phyloP scores from a whole-genome alignment of 2,888 invertebrate genomes.

The Melanostoma mellinum region DNA sequence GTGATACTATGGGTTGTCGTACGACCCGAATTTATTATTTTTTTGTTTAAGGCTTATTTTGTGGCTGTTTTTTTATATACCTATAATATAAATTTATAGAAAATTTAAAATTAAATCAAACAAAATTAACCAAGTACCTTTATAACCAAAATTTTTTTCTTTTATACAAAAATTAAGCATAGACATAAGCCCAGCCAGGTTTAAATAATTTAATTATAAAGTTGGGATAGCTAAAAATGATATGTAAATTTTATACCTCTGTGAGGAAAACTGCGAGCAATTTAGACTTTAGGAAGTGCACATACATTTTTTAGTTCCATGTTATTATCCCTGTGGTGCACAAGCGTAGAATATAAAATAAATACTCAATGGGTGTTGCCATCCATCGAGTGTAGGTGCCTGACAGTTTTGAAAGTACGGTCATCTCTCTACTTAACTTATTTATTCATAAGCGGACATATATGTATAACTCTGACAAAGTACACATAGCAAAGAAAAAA shows the following conservation, averaged over 20 bases:
- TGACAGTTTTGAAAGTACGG: no score
- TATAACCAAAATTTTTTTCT: not conserved
- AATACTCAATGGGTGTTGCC: no score
- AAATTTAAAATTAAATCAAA: no score
- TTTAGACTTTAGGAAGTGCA: slow-evolving; percentile 12
- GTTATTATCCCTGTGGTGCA: not conserved
- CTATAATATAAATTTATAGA: no score
- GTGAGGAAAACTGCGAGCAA: slow-evolving; percentile 55
- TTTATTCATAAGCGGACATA: no score
- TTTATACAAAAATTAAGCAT: slow-evolving; percentile 50
- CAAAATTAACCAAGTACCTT: no score
- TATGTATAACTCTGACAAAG: slow-evolving; percentile 14
- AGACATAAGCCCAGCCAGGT: slow-evolving; percentile 42
- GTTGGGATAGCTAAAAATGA: slow-evolving; percentile 45
- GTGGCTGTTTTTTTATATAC: no score
- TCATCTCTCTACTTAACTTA: no score
- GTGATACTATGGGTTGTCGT: slow-evolving; percentile 53
- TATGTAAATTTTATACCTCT: slow-evolving; percentile 54
- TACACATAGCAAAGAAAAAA: slow-evolving; percentile 17
- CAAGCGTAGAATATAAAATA: no score
- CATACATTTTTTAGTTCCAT: slow-evolving; percentile 10
- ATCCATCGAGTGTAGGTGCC: no score
- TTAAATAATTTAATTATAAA: not conserved
- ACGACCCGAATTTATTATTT: not conserved
- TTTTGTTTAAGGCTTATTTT: no score